A percentile compares a stretch with the other conserved stretches of the same genome.
Evolutionary conservation across 2,797 vertebrate species (phyloP).

Genomic region (Mus minutoides): DNA sequence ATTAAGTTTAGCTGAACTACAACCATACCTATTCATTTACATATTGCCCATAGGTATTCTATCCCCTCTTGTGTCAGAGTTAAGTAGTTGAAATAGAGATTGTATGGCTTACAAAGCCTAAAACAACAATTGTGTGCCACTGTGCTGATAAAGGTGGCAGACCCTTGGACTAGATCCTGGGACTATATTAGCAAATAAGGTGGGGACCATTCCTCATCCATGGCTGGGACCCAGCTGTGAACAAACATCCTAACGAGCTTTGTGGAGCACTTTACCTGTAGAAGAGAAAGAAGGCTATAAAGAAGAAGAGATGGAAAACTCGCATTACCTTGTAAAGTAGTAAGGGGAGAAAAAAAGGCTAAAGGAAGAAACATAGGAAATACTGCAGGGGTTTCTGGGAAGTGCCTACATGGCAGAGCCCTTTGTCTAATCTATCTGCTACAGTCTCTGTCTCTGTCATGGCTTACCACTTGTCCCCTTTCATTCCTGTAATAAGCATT

Average conservation of each 20-base stretch:
- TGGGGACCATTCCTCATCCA: background rate
- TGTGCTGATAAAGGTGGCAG: background rate
- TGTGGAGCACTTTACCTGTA: background rate
- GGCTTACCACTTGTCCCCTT: background rate
- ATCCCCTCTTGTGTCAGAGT: background rate
- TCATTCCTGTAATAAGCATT: slow-evolving; percentile 42
- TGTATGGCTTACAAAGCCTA: background rate
- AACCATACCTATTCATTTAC: background rate
- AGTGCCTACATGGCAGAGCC: background rate
- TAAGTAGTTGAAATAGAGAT: background rate
- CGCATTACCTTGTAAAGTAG: background rate
- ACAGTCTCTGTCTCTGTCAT: background rate
- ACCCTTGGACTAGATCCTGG: background rate
- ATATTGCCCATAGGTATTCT: background rate
- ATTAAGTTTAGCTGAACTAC: background rate
- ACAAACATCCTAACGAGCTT: background rate
- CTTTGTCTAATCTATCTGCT: background rate
- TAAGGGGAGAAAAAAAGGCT: background rate
- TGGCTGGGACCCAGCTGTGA: background rate
- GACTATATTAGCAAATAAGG: background rate
- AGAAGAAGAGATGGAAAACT: background rate
- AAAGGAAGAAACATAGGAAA: background rate
- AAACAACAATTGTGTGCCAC: slow-evolving; percentile 5
- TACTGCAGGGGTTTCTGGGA: background rate
- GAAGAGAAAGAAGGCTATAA: background rate